These are phyloP conservation scores for Ruditapes philippinarum DNA, from an alignment of 1,140 invertebrate genomes.

Conservation along the genomic window DNA sequence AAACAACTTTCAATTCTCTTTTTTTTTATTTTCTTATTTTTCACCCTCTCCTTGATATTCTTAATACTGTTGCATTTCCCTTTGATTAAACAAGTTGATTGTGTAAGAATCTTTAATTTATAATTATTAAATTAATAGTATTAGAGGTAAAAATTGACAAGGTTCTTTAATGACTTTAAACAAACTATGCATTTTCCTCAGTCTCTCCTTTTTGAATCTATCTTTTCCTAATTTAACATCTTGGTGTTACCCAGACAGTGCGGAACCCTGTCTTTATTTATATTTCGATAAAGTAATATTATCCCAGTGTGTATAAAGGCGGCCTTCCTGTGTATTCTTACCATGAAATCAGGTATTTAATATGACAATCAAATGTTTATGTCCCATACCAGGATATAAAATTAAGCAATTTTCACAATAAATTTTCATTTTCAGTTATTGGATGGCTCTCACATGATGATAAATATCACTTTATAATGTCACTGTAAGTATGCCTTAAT, in stretches of 20 bases:
- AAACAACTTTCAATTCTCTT: too few relatives aligned
- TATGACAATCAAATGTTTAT: slow-evolving; percentile 20
- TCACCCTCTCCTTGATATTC: too few relatives aligned
- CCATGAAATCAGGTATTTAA: not conserved
- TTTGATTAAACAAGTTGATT: too few relatives aligned
- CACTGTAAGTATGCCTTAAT: slow-evolving; percentile 6
- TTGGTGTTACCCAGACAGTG: not conserved
- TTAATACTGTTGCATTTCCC: too few relatives aligned
- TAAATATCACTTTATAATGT: not conserved
- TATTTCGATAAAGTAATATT: slow-evolving; percentile 19
- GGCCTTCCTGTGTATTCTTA: not conserved
- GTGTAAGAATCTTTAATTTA: too few relatives aligned
- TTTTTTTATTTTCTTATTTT: too few relatives aligned
- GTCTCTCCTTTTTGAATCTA: too few relatives aligned
- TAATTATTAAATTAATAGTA: too few relatives aligned
- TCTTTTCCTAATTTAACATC: not conserved
- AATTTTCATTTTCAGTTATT: slow-evolving; percentile 15
- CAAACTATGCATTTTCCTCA: too few relatives aligned
- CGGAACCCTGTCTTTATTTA: slow-evolving; percentile 25
- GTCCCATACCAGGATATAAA: not conserved
- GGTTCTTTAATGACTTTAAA: too few relatives aligned
- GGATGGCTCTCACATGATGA: not conserved
- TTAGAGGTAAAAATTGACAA: too few relatives aligned
- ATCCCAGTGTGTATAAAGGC: not conserved
- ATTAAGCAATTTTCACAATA: slow-evolving; percentile 30